Evolutionary conservation across 2,797 vertebrate genomes (phyloP).

Genomic region (Acanthiza pusilla): DNA sequence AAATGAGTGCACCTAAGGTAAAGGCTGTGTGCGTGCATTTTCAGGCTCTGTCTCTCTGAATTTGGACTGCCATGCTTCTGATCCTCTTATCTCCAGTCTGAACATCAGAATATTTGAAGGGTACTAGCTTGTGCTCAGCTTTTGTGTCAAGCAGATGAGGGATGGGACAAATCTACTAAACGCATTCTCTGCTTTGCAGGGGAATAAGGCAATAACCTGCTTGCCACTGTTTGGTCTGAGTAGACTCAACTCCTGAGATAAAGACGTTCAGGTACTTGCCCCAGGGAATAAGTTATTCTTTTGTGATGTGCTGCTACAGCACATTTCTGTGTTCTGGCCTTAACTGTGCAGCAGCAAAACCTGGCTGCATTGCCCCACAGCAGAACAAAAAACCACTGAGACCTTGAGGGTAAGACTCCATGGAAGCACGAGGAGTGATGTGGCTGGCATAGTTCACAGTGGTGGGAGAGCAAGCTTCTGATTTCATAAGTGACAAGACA

Average conservation of each 20-base stretch:
- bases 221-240: not conserved
- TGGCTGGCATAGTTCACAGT: not conserved
- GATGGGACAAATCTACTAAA: not conserved
- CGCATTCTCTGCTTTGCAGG: not conserved
- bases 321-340: not conserved
- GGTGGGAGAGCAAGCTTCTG: not conserved
- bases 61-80: not conserved
- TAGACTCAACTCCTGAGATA: not conserved
- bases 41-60: not conserved
- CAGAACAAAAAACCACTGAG: not conserved
- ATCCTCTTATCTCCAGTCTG: not conserved
- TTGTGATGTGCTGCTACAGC: not conserved
- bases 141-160: not conserved
- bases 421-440: not conserved
- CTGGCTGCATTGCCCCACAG: not conserved
- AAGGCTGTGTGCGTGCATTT: not conserved
- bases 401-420: not conserved
- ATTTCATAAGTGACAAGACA: not conserved
- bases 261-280: not conserved
- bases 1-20: constrained; percentile 37
- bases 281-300: not conserved
- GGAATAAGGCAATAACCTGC: not conserved
- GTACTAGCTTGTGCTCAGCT: not conserved
- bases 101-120: not conserved
- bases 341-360: not conserved